These are phyloP conservation scores for Rynchops niger DNA, from an alignment of 2,113 vertebrate species.

Conservation along the genomic window DNA sequence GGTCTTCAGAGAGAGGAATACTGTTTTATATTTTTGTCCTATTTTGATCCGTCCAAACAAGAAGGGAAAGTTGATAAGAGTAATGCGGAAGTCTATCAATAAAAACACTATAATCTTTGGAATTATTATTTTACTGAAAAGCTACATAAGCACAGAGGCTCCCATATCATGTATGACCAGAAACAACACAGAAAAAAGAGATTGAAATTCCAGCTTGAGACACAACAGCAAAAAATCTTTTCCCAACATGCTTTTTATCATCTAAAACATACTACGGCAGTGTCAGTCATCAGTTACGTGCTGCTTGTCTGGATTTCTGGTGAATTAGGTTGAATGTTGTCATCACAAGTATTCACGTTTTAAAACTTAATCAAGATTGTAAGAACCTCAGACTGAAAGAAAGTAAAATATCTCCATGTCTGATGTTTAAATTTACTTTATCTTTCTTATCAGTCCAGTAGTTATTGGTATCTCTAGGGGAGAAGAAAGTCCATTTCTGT, in stretches of 20 bases:
- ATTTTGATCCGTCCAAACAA: background rate
- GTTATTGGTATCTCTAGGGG: background rate
- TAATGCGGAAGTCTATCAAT: background rate
- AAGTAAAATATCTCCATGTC: constrained; percentile 25
- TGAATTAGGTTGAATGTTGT: constrained; percentile 33
- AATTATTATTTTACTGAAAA: background rate
- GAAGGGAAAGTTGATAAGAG: background rate
- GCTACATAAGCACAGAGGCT: background rate
- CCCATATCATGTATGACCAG: background rate
- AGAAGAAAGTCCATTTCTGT: constrained; percentile 41
- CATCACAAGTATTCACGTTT: background rate
- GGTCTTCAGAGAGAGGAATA: background rate
- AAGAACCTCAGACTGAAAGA: constrained; percentile 45
- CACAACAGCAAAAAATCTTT: constrained; percentile 51
- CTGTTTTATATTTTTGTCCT: background rate
- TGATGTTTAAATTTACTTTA: constrained; percentile 14
- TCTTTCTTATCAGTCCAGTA: constrained; percentile 13
- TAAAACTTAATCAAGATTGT: constrained; percentile 29
- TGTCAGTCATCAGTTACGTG: constrained; percentile 25
- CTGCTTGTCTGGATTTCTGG: constrained; percentile 38
- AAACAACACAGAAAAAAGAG: constrained; percentile 1
- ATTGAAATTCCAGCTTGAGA: constrained; percentile 42
- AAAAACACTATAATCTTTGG: background rate
- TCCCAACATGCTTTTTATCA: background rate
- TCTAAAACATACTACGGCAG: background rate